Conservation (phyloP, 1,140 invertebrate species). For the Mya arenaria region DNA sequence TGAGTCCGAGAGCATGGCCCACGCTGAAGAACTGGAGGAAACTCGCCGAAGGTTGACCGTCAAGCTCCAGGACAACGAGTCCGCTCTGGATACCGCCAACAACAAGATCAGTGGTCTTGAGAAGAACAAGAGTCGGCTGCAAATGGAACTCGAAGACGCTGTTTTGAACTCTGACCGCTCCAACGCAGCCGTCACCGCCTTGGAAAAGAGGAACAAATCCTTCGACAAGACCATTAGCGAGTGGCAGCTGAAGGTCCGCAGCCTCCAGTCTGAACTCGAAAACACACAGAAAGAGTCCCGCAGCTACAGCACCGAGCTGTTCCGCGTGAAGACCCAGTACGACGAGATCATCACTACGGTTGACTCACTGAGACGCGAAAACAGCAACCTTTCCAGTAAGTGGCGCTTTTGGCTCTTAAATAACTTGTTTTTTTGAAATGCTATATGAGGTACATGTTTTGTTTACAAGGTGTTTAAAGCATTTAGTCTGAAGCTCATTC, state of each 20-base stretch:
- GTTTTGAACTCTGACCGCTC: conserved; percentile 81
- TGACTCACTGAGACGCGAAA: conserved; percentile 98
- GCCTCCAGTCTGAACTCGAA: conserved; percentile 97
- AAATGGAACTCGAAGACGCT: conserved; percentile 43
- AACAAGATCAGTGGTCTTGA: conserved; percentile 99
- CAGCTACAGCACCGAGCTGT: conserved; percentile 99
- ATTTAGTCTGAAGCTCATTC: too few species aligned
- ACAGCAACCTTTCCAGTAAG: conserved; percentile 96
- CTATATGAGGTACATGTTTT: neutral
- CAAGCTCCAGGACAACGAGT: conserved; percentile 97
- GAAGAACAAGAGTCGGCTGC: conserved; percentile 35
- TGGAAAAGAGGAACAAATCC: conserved; percentile 99
- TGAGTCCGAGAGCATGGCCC: conserved; percentile 37
- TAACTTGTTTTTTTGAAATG: neutral
- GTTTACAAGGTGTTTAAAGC: neutral
- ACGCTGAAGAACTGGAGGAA: conserved; percentile 93
- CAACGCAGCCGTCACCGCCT: conserved; percentile 95
- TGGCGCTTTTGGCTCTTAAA: too few species aligned
- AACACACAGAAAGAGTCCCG: conserved; percentile 99
- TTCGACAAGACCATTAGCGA: conserved; percentile 99
- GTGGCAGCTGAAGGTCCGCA: conserved; percentile 99
- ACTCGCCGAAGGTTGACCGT: conserved; percentile 99
- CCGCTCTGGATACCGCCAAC: conserved; percentile 98
- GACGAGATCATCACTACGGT: conserved; percentile 98
- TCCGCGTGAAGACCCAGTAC: conserved; percentile 98